Evolutionary conservation across 2,113 vertebrate genomes (phyloP).

Genomic region (Dolichotis patagonum): DNA sequence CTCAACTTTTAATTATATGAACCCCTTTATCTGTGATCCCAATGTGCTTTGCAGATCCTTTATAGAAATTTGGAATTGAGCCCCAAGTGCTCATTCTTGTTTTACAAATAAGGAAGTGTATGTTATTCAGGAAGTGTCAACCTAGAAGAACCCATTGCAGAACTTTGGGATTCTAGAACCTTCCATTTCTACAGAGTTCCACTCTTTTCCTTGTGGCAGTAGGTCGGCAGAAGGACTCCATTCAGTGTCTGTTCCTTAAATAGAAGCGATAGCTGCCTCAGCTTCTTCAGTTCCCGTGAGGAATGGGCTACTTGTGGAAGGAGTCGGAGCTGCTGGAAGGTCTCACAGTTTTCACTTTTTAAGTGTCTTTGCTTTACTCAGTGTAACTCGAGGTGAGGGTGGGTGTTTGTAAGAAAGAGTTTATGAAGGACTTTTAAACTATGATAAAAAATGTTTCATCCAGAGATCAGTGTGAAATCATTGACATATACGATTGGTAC

Average conservation of each 20-base stretch:
- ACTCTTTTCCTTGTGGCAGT: background rate
- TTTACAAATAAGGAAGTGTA: background rate
- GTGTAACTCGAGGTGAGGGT: background rate
- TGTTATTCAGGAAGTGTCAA: background rate
- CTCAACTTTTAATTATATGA: background rate
- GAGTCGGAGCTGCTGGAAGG: background rate
- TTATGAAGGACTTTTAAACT: background rate
- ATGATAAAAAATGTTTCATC: background rate
- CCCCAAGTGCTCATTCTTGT: background rate
- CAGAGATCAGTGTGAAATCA: background rate
- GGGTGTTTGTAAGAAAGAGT: background rate
- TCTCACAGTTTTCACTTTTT: background rate
- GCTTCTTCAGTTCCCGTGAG: background rate
- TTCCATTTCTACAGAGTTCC: background rate
- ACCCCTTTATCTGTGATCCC: background rate
- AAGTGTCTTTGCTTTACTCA: background rate
- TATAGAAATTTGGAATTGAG: background rate
- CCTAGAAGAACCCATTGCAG: background rate
- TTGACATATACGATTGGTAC: background rate
- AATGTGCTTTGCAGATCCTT: background rate
- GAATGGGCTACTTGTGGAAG: accelerated
- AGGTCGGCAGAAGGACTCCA: background rate
- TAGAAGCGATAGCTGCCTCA: background rate
- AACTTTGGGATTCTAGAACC: background rate
- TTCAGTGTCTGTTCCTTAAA: background rate